Evolutionary conservation across 2,888 invertebrate species (phyloP), one percentile per base, ranked within the genome.

Genomic region (Idaea straminata): DNA sequence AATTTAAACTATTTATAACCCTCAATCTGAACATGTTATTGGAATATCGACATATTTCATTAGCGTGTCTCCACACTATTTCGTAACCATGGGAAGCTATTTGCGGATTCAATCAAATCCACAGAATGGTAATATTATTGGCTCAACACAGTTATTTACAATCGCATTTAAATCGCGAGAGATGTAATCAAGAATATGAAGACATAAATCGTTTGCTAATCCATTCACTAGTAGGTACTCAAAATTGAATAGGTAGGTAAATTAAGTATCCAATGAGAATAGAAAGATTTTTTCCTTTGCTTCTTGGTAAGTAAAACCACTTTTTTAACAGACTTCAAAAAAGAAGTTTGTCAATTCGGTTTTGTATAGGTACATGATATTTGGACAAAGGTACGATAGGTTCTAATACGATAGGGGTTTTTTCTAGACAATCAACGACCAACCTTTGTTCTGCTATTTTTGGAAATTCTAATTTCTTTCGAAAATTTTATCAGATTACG

Each of bases 31-130:
- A 47, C 47, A 47, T 10, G 47, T 47, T 58, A 58, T n/a, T 58
- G 15, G 64, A 69, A 60, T 69, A 73, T 75, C 76, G 75, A 77
- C 68, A 78, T 59, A 59, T 59, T 25, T 59, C 6, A 59, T 16
- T 59, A 59, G 59, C 16, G 59, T 66, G 59, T 67, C 71, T 71
- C 83, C 77, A 74, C 83, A 77, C 82, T 87, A 76, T 57, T 63
- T 69, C 69, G 76, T 82, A 82, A 81, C 84, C 83, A 89, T 88
- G 88, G 85, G 88, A 91, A 89, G 85, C 85, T 89, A 89, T 91
- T 90, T 89, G 90, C 86, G 87, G 87, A 86, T 89, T 89, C 87
- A 89, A 92, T 91, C 90, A 90, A 90, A 88, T 87, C 85, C 82
- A 83, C 85, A 83, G 81, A 87, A 87, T 85, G 81, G 83, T 87